A percentile compares a stretch with the other conserved stretches of the same genome.
Conservation (phyloP, 2,888 invertebrate species). For the Callinectes sapidus region DNA sequence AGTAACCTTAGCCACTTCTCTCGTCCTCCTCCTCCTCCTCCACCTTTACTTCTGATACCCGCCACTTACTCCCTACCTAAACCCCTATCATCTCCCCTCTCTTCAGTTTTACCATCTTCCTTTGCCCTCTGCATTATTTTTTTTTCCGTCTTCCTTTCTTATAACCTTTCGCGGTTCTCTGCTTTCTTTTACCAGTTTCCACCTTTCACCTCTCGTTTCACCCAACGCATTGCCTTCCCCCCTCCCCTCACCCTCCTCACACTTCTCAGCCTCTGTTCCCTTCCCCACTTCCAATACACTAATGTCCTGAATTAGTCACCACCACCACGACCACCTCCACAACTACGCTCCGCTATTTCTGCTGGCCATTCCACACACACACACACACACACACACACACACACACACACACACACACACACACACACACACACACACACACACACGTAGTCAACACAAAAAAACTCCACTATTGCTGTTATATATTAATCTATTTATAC, state of each 20-base stretch:
- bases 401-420: background rate
- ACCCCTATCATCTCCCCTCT: background rate
- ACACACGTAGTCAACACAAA: background rate
- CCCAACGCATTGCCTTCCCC: slow-evolving; percentile 9
- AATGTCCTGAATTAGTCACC: background rate
- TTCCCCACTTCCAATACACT: background rate
- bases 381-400: slow-evolving; percentile 30
- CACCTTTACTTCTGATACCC: background rate
- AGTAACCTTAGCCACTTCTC: slow-evolving; percentile 19
- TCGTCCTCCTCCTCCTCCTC: background rate
- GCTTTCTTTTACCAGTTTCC: background rate
- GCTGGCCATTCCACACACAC: slow-evolving; percentile 1
- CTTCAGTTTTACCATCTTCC: background rate
- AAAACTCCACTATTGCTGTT: background rate
- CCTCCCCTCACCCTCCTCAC: background rate
- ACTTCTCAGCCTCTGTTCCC: background rate
- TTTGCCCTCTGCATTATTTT: background rate
- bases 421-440: background rate
- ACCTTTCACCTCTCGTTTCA: background rate
- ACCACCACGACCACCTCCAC: background rate
- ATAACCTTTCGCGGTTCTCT: background rate
- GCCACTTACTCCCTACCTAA: background rate
- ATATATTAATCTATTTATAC: too few relatives aligned
- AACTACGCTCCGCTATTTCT: background rate
- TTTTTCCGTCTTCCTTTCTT: background rate